A percentile compares a stretch with the other conserved stretches of the same genome.
Evolutionary conservation across 2,113 vertebrate species (phyloP).

Genomic region (Acinonyx jubatus): DNA sequence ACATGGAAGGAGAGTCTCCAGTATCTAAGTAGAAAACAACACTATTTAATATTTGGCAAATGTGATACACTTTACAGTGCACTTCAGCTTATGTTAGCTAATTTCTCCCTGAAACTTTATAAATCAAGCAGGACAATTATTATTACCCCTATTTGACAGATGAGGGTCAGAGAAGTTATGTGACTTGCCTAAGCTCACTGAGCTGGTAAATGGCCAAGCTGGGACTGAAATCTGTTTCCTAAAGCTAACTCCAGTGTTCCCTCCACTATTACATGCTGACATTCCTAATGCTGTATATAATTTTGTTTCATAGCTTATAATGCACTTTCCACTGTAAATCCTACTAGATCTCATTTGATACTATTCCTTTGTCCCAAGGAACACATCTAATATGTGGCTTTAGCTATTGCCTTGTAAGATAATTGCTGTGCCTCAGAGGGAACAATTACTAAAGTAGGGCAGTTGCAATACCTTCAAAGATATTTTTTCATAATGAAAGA

Average conservation of each 20-base stretch:
- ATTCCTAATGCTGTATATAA: not conserved
- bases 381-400: not conserved
- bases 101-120: not conserved
- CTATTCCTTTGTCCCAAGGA: not conserved
- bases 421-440: not conserved
- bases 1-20: not conserved
- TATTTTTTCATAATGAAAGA: not conserved
- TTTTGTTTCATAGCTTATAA: not conserved
- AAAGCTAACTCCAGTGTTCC: not conserved
- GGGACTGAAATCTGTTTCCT: not conserved
- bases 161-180: conserved; percentile 46
- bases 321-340: not conserved
- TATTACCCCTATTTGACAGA: conserved; percentile 30
- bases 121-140: not conserved
- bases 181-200: conserved; percentile 30
- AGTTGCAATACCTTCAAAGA: not conserved
- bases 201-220: not conserved
- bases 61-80: not conserved
- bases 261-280: not conserved
- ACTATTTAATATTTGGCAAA: not conserved
- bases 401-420: not conserved
- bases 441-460: not conserved
- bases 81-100: not conserved
- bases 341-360: not conserved
- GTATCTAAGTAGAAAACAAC: not conserved